Evolutionary conservation across 2,113 vertebrate species (phyloP).

Genomic region (Leptobrachium leishanense): DNA sequence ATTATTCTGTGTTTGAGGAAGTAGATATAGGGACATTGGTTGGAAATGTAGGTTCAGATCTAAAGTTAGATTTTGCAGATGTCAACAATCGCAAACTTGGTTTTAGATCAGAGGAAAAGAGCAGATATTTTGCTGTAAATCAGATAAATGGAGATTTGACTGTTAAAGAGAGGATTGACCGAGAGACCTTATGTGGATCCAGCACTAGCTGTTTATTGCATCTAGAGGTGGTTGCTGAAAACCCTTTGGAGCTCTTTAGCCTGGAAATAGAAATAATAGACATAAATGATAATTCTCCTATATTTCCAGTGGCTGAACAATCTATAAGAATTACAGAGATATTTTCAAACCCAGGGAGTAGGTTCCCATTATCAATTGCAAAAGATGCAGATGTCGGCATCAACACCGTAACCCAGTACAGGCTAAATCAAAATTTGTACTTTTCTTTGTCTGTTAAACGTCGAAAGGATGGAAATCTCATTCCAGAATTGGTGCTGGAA

Average conservation of each 20-base stretch:
- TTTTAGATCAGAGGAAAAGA: constrained; percentile 37
- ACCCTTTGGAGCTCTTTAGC: constrained; percentile 73
- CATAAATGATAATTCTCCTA: constrained; percentile 79
- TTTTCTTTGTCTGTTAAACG: constrained; percentile 65
- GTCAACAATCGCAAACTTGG: constrained; percentile 36
- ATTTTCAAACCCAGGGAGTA: not conserved
- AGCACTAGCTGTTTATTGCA: constrained; percentile 67
- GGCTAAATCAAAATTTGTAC: constrained; percentile 63
- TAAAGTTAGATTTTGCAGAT: constrained; percentile 29
- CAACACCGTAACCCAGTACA: constrained; percentile 69
- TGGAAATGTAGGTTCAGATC: constrained; percentile 47
- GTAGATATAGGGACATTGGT: constrained; percentile 42
- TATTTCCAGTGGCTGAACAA: not conserved
- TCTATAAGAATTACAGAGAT: constrained; percentile 4
- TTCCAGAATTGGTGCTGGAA: too few species aligned
- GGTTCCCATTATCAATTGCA: too few species aligned
- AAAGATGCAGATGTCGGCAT: constrained; percentile 52
- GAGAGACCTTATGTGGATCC: constrained; percentile 72
- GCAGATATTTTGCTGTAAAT: constrained; percentile 56
- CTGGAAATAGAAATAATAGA: constrained; percentile 78
- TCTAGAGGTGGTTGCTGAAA: constrained; percentile 72
- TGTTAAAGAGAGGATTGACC: constrained; percentile 72
- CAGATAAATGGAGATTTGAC: constrained; percentile 66
- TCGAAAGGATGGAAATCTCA: too few species aligned
- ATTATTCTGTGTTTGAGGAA: constrained; percentile 51